A percentile compares a stretch with the other conserved stretches of the same genome.
Conservation (phyloP, 2,888 invertebrate species). For the Cyaniris semiargus region DNA sequence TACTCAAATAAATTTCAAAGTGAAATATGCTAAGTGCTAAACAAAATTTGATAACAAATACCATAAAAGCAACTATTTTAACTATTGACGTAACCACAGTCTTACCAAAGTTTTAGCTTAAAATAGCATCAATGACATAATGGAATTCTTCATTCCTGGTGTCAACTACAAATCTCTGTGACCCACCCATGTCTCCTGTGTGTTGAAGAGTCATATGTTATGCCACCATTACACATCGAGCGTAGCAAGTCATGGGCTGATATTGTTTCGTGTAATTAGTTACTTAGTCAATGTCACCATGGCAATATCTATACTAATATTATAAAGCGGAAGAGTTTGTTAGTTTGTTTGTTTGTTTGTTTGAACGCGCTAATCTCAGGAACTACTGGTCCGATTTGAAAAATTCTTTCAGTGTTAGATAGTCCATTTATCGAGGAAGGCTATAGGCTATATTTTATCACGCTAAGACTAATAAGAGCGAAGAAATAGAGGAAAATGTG, state of each 20-base stretch:
- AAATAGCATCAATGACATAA: slow-evolving; percentile 48
- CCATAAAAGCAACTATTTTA: neutral
- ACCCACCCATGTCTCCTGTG: slow-evolving; percentile 71
- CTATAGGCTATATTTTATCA: too few relatives aligned
- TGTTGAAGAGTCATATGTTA: slow-evolving; percentile 69
- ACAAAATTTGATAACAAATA: neutral
- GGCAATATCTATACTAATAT: too few relatives aligned
- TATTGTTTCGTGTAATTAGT: slow-evolving; percentile 42
- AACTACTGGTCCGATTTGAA: too few relatives aligned
- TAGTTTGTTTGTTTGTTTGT: too few relatives aligned
- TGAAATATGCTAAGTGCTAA: neutral
- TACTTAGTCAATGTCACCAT: neutral
- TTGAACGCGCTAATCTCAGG: too few relatives aligned
- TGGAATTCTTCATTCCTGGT: slow-evolving; percentile 62
- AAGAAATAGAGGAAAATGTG: too few relatives aligned
- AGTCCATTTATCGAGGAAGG: too few relatives aligned
- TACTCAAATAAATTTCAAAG: too few relatives aligned
- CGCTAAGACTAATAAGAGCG: too few relatives aligned
- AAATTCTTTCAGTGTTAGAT: too few relatives aligned
- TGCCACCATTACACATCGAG: slow-evolving; percentile 53
- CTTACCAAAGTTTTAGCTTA: neutral
- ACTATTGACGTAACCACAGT: neutral
- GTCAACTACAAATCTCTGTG: slow-evolving; percentile 73
- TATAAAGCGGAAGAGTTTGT: too few relatives aligned
- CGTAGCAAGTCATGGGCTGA: slow-evolving; percentile 43